Conservation (phyloP, 2,888 invertebrate genomes). For the Quadroppia sp. region DNA sequence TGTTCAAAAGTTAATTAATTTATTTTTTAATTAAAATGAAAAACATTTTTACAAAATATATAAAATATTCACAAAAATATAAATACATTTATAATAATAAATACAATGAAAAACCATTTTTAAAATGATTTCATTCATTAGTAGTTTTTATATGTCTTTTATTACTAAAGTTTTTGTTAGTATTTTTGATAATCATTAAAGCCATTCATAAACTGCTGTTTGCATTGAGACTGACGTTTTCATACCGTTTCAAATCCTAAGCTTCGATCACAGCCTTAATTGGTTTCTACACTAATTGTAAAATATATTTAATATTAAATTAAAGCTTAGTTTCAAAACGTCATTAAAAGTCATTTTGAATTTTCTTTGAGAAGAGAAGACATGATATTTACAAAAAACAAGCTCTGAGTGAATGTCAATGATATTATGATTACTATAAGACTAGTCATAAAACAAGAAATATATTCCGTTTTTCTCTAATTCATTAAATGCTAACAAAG, state of each 20-base stretch:
- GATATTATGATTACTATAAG: constrained; percentile 21
- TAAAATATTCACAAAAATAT: constrained; percentile 12
- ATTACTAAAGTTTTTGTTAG: background rate
- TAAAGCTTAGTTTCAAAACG: background rate
- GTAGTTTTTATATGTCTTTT: background rate
- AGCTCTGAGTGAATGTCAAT: constrained; percentile 14
- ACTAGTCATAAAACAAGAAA: constrained; percentile 3
- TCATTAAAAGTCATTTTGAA: background rate
- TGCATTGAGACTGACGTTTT: background rate
- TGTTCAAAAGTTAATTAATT: background rate
- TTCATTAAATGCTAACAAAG: background rate
- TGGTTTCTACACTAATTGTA: constrained; percentile 5
- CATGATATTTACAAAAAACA: constrained; percentile 23
- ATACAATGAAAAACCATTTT: background rate
- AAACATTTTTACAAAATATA: constrained; percentile 3
- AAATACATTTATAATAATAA: constrained; percentile 5
- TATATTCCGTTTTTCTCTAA: background rate
- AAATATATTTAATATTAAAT: background rate
- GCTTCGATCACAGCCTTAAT: constrained; percentile 29
- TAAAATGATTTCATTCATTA: background rate
- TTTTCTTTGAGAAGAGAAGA: background rate
- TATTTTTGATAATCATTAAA: background rate
- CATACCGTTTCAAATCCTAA: background rate
- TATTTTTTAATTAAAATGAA: background rate
- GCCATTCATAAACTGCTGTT: background rate